Evolutionary conservation across 1,140 invertebrate species (phyloP), one percentile per base, ranked within the genome.

Genomic region (Subanguina moxae): DNA sequence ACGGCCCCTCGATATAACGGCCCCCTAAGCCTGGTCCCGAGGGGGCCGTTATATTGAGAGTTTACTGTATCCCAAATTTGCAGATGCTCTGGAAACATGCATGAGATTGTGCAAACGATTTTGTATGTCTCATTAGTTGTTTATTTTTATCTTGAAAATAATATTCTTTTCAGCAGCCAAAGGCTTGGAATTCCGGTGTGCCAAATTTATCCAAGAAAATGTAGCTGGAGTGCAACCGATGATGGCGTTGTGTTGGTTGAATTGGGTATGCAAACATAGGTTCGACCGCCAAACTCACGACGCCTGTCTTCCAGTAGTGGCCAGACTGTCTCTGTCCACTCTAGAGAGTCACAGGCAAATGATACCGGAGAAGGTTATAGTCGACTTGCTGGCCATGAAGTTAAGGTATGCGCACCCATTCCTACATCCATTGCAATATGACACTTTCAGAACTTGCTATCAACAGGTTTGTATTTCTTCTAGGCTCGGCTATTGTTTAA

Each of bases 201-300:
- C 48, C 25, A 80, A 78, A 48, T 81, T 70, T 67, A 76, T 82
- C 23, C 67, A 71, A 30, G 78, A 82, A 58, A 71, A 79, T 68
- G 79, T 80, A 68, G 58, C 66, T 21, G 25, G 30, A 23, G 71
- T 77, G 32, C 74, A 70, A 28, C 80, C 80, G 1, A 78, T 82
- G 69, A 80, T 80, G 17, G 80, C 77, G 0, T 63, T 82, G 11
- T 82, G 80, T 32, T 82, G 80, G 80, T 62, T 82, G n/a, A 82
- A 82, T 57, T 82, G 80, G 79, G 62, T 61, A 23, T 67, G 82
- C 8, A 82, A 82, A 56, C 80, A 82, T 62, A 71, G 74, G n/a
- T 82, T 82, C 42, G 77, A 82, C 38, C 57, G 64, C 13, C 15
- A 52, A n/a, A 61, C 63, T 21, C 68, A 72, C 17, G 74, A 80